These are phyloP conservation scores for Phalloptychus januarius DNA, from an alignment of 2,797 vertebrate species.

Conservation along the genomic window DNA sequence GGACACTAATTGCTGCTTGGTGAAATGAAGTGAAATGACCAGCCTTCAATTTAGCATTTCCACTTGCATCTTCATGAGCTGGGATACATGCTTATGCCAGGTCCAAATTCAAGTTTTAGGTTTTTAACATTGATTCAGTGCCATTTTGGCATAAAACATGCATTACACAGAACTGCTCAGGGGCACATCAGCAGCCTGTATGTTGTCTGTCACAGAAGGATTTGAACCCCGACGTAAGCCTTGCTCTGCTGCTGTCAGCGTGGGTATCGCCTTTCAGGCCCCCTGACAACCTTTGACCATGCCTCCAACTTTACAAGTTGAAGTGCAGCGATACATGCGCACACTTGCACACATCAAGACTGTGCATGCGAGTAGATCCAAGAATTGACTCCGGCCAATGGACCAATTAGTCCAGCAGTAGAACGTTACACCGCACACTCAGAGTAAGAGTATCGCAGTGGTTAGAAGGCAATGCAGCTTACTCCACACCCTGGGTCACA, in stretches of 20 bases:
- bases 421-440: neutral
- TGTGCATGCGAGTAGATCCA: neutral
- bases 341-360: neutral
- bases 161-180: conserved; percentile 10
- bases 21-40: neutral
- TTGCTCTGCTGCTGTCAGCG: conserved; percentile 36
- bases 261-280: conserved; percentile 52
- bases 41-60: no score
- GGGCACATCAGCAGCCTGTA: conserved; percentile 9
- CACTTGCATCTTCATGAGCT: neutral
- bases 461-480: conserved; percentile 12
- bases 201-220: conserved; percentile 30
- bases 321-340: neutral
- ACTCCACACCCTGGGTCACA: conserved; percentile 38
- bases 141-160: neutral
- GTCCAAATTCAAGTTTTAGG: neutral
- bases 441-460: neutral
- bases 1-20: neutral
- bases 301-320: conserved; percentile 15
- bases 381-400: neutral
- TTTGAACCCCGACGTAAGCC: conserved; percentile 31
- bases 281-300: conserved; percentile 31
- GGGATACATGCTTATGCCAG: neutral
- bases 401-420: neutral
- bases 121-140: neutral